These are phyloP conservation scores for Plecotus auritus DNA, from an alignment of 2,113 vertebrate species.

Conservation along the genomic window DNA sequence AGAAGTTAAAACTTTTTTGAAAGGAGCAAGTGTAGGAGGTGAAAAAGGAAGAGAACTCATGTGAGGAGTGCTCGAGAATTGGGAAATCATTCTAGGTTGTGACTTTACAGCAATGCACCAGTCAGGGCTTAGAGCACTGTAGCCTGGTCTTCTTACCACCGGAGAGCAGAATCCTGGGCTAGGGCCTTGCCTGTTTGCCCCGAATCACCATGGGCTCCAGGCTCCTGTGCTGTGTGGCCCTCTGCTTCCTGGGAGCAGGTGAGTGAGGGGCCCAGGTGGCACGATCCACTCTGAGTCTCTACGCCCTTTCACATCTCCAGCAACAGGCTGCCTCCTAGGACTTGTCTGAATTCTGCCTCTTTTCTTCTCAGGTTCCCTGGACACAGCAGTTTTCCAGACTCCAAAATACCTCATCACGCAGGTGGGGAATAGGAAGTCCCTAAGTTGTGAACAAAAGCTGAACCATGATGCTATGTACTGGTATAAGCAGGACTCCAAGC, in stretches of 20 bases:
- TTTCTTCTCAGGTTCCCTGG: background rate
- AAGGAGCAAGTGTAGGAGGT: background rate
- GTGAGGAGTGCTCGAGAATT: background rate
- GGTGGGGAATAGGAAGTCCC: background rate
- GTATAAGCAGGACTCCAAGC: conserved; percentile 35
- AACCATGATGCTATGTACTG: background rate
- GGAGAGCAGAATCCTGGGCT: background rate
- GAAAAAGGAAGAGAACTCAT: background rate
- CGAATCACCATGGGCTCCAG: background rate
- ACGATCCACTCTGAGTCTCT: background rate
- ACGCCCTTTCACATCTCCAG: accelerated
- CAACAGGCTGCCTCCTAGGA: background rate
- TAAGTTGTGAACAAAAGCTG: conserved; percentile 34
- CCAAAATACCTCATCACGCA: background rate
- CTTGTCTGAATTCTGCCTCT: background rate
- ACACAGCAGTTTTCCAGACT: conserved; percentile 14
- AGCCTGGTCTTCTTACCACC: background rate
- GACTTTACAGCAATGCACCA: background rate
- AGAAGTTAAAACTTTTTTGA: background rate
- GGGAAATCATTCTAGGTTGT: background rate
- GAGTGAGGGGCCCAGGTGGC: background rate
- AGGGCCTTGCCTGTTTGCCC: accelerated
- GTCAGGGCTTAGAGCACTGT: accelerated
- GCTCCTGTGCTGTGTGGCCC: background rate
- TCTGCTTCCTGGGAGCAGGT: conserved; percentile 46